These are phyloP conservation scores for Microctonus hyperodae DNA, from an alignment of 2,888 invertebrate genomes.

Conservation along the genomic window DNA sequence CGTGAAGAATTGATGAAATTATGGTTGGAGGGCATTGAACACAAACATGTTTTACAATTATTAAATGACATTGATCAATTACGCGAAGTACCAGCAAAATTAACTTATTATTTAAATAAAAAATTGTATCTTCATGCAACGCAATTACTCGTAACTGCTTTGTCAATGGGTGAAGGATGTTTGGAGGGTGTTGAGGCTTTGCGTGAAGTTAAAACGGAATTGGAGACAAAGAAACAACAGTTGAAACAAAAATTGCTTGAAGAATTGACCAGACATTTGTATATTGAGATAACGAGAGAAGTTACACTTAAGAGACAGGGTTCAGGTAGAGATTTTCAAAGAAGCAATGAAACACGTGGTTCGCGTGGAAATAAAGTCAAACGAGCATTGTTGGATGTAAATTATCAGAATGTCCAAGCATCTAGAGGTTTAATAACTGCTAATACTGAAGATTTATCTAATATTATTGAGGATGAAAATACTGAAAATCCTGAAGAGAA, in stretches of 20 bases:
- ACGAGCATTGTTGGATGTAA: conserved; percentile 67
- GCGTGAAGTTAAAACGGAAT: conserved; percentile 77
- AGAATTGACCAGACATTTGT: conserved; percentile 77
- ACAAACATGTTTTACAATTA: conserved; percentile 87
- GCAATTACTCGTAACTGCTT: conserved; percentile 77
- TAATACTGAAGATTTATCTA: conserved; percentile 53
- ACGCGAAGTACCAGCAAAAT: conserved; percentile 75
- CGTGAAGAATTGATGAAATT: conserved; percentile 91
- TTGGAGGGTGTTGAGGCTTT: conserved; percentile 85
- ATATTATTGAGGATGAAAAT: conserved; percentile 69
- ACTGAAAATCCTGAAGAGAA: conserved; percentile 69
- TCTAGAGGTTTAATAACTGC: conserved; percentile 41
- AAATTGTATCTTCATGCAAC: conserved; percentile 89
- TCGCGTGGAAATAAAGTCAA: conserved; percentile 68
- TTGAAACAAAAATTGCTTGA: conserved; percentile 74
- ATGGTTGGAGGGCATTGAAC: conserved; percentile 96
- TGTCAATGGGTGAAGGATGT: conserved; percentile 73
- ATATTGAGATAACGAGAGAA: conserved; percentile 69
- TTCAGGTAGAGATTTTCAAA: conserved; percentile 69
- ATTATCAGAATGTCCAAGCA: conserved; percentile 45
- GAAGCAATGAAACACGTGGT: conserved; percentile 67
- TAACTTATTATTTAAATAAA: conserved; percentile 71
- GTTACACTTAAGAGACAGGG: conserved; percentile 69
- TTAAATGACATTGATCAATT: conserved; percentile 87
- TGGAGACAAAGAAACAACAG: conserved; percentile 74